Evolutionary conservation across 2,888 invertebrate genomes (phyloP), one percentile per base, ranked within the genome.

Genomic region (Lycaena phlaeas): DNA sequence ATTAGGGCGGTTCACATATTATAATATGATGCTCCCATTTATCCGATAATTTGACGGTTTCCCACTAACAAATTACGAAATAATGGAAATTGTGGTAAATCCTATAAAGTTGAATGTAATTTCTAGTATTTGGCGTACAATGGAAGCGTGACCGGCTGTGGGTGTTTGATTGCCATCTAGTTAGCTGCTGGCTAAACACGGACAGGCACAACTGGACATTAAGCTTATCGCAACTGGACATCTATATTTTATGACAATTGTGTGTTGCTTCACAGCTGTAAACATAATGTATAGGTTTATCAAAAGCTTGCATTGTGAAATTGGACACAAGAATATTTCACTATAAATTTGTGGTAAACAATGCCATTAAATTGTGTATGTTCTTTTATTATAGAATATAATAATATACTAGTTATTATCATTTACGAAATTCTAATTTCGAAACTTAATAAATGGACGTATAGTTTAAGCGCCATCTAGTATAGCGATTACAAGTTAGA

Each of bases 121-220:
- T 74, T 73, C 52, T 68, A 64, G 54, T 54, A 55, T 58, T 53
- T 58, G 48, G 54, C 46, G 59, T 68, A 77, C 78, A 78, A 78
- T 77, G 64, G 68, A 66, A 68, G 66, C 77, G 75, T 77, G 76
- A 75, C 72, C 64, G 55, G 55, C 48, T 42, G 53, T 54, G 53
- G 55, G 51, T 57, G 55, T 56, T 59, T 62, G 76, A 76, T 74
- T 66, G 66, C 60, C 67, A 77, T 77, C 74, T 57, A 56, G 44
- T 40, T 43, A 39, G 44, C 52, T 41, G 38, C 41, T 36, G 42
- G 45, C 45, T 41, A 44, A 42, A 43, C 38, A 40, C 11, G 44
- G 40, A 43, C 38, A 28, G 27, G 17, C 31, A 38, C 40, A 31
- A 28, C 41, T 36, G 22, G 28, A 40, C 15, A 42, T 38, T 34